Percentiles rank a stretch among this genome's conserved stretches.
These are phyloP conservation scores for Stichopus chloronotus DNA, from an alignment of 35 echinoderm and acorn worm genomes.

Conservation along the genomic window DNA sequence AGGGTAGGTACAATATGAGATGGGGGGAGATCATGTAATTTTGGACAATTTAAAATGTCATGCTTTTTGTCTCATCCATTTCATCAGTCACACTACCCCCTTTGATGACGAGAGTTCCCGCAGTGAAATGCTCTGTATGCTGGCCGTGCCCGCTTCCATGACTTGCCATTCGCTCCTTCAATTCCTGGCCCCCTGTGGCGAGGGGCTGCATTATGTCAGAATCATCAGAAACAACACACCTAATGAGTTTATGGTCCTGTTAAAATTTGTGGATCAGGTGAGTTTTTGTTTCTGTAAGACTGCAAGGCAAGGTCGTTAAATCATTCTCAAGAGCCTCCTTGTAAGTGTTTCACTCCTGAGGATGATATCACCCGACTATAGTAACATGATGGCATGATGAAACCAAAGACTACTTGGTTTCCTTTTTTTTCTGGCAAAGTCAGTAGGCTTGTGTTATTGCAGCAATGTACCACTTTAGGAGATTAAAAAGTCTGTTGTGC, in stretches of 20 bases:
- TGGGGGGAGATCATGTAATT: too few relatives aligned
- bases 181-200: slow-evolving; percentile 80
- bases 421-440: too few relatives aligned
- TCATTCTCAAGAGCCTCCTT: background rate
- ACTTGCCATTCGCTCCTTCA: slow-evolving; percentile 89
- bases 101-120: slow-evolving; percentile 79
- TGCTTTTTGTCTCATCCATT: background rate
- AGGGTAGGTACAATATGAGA: too few relatives aligned
- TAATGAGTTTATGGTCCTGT: slow-evolving; percentile 95
- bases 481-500: too few relatives aligned
- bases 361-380: background rate
- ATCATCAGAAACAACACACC: slow-evolving; percentile 89
- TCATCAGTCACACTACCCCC: slow-evolving; percentile 79
- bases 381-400: background rate
- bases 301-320: background rate
- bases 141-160: slow-evolving; percentile 88
- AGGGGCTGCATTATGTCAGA: slow-evolving; percentile 84
- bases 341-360: background rate
- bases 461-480: too few relatives aligned
- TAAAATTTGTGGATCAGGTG: slow-evolving; percentile 94
- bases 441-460: too few relatives aligned
- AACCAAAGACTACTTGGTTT: too few relatives aligned
- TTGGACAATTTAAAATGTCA: too few relatives aligned
- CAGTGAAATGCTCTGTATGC: slow-evolving; percentile 97
- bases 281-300: background rate